Evolutionary conservation across 2,797 vertebrate genomes (phyloP).

Genomic region (Tamandua tetradactyla): DNA sequence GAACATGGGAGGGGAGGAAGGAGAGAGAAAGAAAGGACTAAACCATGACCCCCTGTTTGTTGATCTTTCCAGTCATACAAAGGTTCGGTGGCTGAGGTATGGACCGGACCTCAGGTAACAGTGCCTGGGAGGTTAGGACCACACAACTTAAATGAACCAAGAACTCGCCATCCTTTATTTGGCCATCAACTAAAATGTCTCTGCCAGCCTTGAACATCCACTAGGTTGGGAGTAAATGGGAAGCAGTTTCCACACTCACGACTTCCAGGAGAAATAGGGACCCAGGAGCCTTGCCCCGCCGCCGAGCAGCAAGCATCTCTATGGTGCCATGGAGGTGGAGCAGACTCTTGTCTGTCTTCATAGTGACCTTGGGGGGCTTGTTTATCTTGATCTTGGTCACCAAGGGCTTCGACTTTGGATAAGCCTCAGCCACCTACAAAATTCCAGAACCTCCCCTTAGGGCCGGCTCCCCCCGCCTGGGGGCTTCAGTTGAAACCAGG

Average conservation of each 20-base stretch:
- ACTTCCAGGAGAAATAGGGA: conserved; percentile 75
- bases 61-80: neutral
- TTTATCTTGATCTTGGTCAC: conserved; percentile 63
- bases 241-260: conserved; percentile 72
- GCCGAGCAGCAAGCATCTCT: conserved; percentile 37
- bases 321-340: conserved; percentile 74
- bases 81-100: neutral
- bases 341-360: conserved; percentile 59
- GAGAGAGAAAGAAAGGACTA: neutral
- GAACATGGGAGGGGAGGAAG: neutral
- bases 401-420: conserved; percentile 64
- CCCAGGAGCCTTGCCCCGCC: neutral
- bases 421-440: conserved; percentile 61
- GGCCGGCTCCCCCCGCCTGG: neutral
- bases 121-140: neutral
- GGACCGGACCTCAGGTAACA: neutral
- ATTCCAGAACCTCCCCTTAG: neutral
- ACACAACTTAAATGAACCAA: neutral
- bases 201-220: neutral
- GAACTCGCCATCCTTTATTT: neutral
- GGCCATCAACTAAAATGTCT: neutral
- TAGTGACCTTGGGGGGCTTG: conserved; percentile 68
- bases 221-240: neutral
- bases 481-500: neutral
- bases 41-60: neutral